Evolutionary conservation across 2,797 vertebrate genomes (phyloP).

Genomic region (Coregonus ussuriensis): DNA sequence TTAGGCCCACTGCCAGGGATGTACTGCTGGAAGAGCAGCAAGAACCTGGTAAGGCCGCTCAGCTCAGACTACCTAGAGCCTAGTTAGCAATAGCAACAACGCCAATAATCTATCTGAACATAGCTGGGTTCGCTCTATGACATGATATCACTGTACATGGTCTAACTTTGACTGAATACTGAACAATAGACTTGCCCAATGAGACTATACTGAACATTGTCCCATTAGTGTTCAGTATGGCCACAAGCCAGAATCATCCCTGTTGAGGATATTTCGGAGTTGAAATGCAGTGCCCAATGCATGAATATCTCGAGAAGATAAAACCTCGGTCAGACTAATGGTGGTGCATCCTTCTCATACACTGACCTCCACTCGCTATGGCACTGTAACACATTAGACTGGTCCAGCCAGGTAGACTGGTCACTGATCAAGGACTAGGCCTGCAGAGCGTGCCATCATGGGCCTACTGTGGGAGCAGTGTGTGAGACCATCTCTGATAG

Average conservation of each 20-base stretch:
- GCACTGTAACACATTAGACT: background rate
- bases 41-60: background rate
- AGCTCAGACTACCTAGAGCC: background rate
- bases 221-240: background rate
- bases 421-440: background rate
- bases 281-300: no score
- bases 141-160: no score
- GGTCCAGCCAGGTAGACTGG: background rate
- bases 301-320: background rate
- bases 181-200: background rate
- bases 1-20: constrained; percentile 58
- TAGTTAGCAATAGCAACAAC: no score
- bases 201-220: background rate
- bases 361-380: background rate
- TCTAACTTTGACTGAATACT: background rate
- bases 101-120: no score
- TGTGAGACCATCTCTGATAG: constrained; percentile 21
- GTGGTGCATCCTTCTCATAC: background rate
- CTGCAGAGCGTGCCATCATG: background rate
- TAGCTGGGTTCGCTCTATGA: no score
- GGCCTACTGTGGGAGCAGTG: background rate
- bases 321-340: background rate
- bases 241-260: background rate
- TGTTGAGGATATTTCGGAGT: no score
- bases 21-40: constrained; percentile 32